These are phyloP conservation scores for Orientallactaga sibirica DNA, from an alignment of 2,797 vertebrate species.

Conservation along the genomic window DNA sequence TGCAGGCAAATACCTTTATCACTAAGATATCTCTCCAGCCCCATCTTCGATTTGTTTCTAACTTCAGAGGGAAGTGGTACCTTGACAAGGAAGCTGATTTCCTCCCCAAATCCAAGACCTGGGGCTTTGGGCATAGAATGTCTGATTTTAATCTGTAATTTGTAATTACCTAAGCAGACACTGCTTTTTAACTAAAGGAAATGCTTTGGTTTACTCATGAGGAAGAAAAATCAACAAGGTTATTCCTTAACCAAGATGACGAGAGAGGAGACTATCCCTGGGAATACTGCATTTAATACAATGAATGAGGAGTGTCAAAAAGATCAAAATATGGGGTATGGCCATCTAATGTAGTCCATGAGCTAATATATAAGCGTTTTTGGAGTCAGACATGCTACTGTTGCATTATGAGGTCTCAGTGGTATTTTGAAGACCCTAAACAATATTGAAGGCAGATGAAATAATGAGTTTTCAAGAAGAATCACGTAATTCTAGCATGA, in stretches of 20 bases:
- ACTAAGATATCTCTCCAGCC: too few relatives aligned
- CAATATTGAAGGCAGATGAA: constrained; percentile 80
- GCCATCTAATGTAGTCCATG: constrained; percentile 71
- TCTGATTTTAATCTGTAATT: neutral
- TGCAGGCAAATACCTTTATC: too few relatives aligned
- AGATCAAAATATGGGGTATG: constrained; percentile 76
- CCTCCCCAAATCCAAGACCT: neutral
- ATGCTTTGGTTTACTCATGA: neutral
- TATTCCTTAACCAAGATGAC: constrained; percentile 68
- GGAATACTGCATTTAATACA: constrained; percentile 54
- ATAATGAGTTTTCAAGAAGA: constrained; percentile 80
- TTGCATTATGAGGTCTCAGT: neutral
- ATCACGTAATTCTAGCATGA: constrained; percentile 65
- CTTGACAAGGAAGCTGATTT: too few relatives aligned
- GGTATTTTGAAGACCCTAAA: constrained; percentile 70
- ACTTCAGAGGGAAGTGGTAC: neutral
- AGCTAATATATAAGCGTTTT: constrained; percentile 71
- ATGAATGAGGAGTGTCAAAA: constrained; percentile 68
- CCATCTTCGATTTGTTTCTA: neutral
- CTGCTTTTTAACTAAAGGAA: constrained; percentile 42
- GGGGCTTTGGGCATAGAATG: neutral
- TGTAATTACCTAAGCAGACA: neutral
- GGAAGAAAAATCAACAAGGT: neutral
- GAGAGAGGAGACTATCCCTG: constrained; percentile 5
- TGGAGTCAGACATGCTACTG: too few relatives aligned